These are phyloP conservation scores for Eudemis profundana DNA, from an alignment of 2,888 invertebrate species.

Conservation along the genomic window DNA sequence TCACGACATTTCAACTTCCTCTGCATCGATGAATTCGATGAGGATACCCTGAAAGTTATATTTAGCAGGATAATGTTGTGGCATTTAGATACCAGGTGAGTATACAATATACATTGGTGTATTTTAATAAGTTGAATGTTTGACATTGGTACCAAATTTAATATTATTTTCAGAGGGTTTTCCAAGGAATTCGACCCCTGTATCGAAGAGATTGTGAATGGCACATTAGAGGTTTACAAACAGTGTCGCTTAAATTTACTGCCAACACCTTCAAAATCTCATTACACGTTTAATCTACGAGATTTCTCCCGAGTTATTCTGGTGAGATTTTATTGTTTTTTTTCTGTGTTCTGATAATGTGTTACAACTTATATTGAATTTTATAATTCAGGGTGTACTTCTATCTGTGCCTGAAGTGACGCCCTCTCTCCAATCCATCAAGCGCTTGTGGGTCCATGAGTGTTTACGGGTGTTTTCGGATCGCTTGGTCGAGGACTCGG, in stretches of 20 bases:
- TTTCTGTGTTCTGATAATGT: background rate
- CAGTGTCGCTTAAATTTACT: conserved; percentile 91
- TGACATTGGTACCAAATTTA: no score
- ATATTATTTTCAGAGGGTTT: conserved; percentile 91
- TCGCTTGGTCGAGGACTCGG: conserved; percentile 92
- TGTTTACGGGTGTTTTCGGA: conserved; percentile 96
- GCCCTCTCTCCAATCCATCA: conserved; percentile 93
- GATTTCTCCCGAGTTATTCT: conserved; percentile 97
- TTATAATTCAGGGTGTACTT: conserved; percentile 89
- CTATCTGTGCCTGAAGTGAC: conserved; percentile 97
- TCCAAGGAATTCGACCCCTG: conserved; percentile 97
- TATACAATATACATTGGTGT: background rate
- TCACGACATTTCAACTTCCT: conserved; percentile 94
- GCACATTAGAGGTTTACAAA: conserved; percentile 95
- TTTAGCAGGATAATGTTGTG: conserved; percentile 96
- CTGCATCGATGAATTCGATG: conserved; percentile 95
- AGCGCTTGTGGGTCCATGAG: conserved; percentile 97
- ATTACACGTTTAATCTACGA: conserved; percentile 97
- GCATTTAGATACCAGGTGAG: conserved; percentile 96
- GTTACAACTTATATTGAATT: background rate
- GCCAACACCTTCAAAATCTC: conserved; percentile 97
- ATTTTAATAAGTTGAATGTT: no score
- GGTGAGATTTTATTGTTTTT: conserved; percentile 66
- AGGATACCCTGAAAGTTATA: conserved; percentile 93
- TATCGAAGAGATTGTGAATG: conserved; percentile 94